A percentile compares a stretch with the other conserved stretches of the same genome.
Conservation (phyloP, 2,113 vertebrate genomes). For the Calidris pygmaea region DNA sequence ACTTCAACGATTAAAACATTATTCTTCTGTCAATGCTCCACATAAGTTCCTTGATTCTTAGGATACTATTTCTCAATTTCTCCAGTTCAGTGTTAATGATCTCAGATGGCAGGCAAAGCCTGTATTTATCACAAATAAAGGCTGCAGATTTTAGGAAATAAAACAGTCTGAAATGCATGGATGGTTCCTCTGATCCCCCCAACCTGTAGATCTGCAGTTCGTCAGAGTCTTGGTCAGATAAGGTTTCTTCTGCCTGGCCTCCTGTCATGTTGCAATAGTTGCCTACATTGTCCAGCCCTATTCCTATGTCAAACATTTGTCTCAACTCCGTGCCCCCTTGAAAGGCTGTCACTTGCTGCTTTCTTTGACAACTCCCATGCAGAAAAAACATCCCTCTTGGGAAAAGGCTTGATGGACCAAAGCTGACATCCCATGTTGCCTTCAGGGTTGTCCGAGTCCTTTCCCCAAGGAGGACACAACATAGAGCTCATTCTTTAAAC, state of each 20-base stretch:
- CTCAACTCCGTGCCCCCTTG: not conserved
- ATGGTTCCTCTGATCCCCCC: not conserved
- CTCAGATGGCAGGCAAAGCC: not conserved
- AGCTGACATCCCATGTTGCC: not conserved
- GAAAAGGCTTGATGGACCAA: not conserved
- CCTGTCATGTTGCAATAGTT: not conserved
- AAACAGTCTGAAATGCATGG: not conserved
- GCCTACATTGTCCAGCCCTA: fast-evolving
- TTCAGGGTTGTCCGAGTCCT: not conserved
- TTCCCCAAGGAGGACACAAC: not conserved
- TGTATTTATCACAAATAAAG: not conserved
- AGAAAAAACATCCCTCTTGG: slow-evolving; percentile 38
- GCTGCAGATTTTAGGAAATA: not conserved
- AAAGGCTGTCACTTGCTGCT: not conserved
- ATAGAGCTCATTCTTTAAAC: not conserved
- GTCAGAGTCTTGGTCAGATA: not conserved
- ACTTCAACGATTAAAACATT: not conserved
- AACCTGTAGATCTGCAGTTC: not conserved
- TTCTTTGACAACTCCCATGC: not conserved
- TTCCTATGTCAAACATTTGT: not conserved
- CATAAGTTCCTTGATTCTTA: not conserved
- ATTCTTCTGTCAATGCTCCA: not conserved
- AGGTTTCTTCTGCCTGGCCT: not conserved
- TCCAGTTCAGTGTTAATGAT: not conserved
- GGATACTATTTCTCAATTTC: not conserved